phyloP scores from a whole-genome alignment of 2,113 vertebrate genomes.

The Lampris megalopsis region DNA sequence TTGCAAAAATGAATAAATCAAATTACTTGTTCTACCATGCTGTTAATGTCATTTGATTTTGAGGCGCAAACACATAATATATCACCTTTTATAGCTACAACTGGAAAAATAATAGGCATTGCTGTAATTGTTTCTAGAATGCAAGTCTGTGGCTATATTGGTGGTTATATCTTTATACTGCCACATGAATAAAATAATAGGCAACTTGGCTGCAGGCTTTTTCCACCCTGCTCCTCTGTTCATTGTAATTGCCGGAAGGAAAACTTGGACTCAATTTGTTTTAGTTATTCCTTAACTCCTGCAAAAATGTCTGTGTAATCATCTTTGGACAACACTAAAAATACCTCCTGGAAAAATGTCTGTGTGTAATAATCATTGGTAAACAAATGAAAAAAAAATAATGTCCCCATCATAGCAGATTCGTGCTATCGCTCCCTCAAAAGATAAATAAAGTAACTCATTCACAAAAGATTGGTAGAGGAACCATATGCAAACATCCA shows the following conservation, averaged over 20 bases:
- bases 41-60: constrained; percentile 62
- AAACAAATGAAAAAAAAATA: too few relatives aligned
- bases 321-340: constrained; percentile 57
- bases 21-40: constrained; percentile 64
- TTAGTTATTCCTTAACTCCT: constrained; percentile 58
- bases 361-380: constrained; percentile 1
- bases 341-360: constrained; percentile 18
- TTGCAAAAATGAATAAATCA: constrained; percentile 58
- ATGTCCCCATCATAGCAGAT: too few relatives aligned
- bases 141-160: constrained; percentile 33
- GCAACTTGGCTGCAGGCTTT: constrained; percentile 59
- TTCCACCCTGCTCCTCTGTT: constrained; percentile 58
- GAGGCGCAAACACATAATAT: constrained; percentile 57
- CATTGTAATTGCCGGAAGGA: constrained; percentile 68
- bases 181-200: constrained; percentile 59
- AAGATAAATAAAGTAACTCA: too few relatives aligned
- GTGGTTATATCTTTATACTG: constrained; percentile 28
- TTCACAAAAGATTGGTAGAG: too few relatives aligned
- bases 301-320: constrained; percentile 66
- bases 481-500: too few relatives aligned
- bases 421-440: too few relatives aligned
- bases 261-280: constrained; percentile 69
- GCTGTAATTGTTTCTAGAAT: constrained; percentile 59
- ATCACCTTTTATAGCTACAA: constrained; percentile 39
- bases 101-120: constrained; percentile 35